Percentiles rank a stretch among this genome's conserved stretches.
These are phyloP conservation scores for Hepsetus odoe DNA, from an alignment of 2,113 vertebrate genomes.

Conservation along the genomic window DNA sequence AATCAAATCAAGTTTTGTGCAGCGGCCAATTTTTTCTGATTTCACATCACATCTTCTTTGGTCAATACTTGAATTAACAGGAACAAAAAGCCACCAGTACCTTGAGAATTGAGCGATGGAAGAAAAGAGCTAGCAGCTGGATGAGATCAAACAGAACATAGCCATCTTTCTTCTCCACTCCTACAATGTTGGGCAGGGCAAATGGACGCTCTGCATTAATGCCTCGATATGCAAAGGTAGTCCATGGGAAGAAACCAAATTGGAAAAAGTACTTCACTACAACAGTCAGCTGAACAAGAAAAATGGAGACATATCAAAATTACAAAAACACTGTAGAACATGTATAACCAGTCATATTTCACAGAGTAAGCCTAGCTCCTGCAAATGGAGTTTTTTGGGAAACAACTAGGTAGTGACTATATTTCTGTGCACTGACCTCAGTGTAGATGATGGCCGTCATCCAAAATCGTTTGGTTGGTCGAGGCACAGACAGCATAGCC, in stretches of 20 bases:
- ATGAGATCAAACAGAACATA: constrained; percentile 72
- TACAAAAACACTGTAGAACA: too few relatives aligned
- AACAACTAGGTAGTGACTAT: background rate
- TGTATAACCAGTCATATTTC: background rate
- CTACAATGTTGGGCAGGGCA: constrained; percentile 73
- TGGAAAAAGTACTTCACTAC: constrained; percentile 81
- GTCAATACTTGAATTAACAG: background rate
- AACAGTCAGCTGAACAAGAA: constrained; percentile 71
- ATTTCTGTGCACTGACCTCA: constrained; percentile 65
- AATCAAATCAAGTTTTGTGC: too few relatives aligned
- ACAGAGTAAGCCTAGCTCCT: background rate
- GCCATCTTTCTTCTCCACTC: constrained; percentile 76
- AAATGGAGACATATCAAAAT: background rate
- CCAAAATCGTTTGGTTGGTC: constrained; percentile 78
- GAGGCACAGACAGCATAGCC: constrained; percentile 78
- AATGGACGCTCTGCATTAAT: constrained; percentile 75
- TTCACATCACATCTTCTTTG: too few relatives aligned
- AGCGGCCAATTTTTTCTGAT: too few relatives aligned
- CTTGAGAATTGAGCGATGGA: constrained; percentile 76
- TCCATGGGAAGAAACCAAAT: constrained; percentile 83
- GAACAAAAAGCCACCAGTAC: constrained; percentile 42
- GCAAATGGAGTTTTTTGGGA: background rate
- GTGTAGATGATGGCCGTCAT: constrained; percentile 80
- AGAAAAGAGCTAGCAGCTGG: constrained; percentile 75
- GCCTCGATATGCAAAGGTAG: constrained; percentile 72